phyloP scores from a whole-genome alignment of 2,797 vertebrate genomes.

The Chaenodraco wilsoni region DNA sequence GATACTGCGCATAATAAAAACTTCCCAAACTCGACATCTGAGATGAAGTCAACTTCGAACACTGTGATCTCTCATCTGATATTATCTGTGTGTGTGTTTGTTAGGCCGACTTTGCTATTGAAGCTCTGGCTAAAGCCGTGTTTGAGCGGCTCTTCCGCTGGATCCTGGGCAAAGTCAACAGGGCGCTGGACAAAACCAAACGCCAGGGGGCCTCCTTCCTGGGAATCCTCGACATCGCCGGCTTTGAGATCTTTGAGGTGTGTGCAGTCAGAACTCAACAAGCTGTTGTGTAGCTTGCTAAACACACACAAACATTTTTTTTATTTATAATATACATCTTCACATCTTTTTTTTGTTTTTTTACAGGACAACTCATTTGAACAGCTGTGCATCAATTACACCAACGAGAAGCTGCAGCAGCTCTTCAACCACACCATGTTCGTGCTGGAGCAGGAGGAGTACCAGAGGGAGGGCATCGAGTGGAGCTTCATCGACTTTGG shows the following conservation, averaged over 20 bases:
- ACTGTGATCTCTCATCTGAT: neutral
- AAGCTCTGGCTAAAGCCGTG: slow-evolving; percentile 95
- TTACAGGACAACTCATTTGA: slow-evolving; percentile 93
- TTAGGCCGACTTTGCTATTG: slow-evolving; percentile 94
- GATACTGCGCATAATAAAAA: neutral
- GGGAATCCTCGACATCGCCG: slow-evolving; percentile 97
- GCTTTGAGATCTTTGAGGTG: slow-evolving; percentile 99
- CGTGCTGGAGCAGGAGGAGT: slow-evolving; percentile 94
- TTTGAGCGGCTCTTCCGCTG: slow-evolving; percentile 96
- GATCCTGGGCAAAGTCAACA: slow-evolving; percentile 93
- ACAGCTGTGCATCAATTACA: slow-evolving; percentile 95
- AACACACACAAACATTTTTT: neutral
- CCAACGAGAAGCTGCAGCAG: slow-evolving; percentile 95
- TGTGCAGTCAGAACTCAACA: slow-evolving; percentile 1
- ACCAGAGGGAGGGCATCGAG: slow-evolving; percentile 94
- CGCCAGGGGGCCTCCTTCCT: slow-evolving; percentile 96
- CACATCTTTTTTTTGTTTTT: slow-evolving; percentile 3
- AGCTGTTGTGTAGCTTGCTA: neutral
- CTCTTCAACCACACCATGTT: slow-evolving; percentile 98
- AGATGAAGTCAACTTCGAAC: neutral
- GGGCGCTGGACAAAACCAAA: slow-evolving; percentile 96
- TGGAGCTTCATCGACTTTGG: slow-evolving; percentile 97
- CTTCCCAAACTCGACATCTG: neutral
- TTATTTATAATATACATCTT: neutral
- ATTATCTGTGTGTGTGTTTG: slow-evolving; percentile 15